Conservation (phyloP, 2,888 invertebrate species). For the Antheraea yamamai region DNA sequence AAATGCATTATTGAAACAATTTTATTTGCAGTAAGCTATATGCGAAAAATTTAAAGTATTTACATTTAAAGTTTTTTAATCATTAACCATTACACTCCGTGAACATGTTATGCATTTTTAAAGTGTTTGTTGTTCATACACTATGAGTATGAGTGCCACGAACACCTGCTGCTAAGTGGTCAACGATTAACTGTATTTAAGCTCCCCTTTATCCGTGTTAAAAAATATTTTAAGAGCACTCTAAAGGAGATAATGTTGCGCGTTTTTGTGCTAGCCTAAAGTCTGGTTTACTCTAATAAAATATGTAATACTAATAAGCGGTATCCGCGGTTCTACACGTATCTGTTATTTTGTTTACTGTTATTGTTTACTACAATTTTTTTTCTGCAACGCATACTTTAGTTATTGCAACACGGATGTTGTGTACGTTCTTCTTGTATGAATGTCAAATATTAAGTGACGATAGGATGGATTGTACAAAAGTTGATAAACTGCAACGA, state of each 20-base stretch:
- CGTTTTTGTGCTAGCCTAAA: background rate
- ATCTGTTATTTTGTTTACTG: too few species aligned
- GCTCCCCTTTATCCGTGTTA: background rate
- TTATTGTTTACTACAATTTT: too few species aligned
- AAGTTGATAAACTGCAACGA: too few species aligned
- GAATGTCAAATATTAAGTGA: too few species aligned
- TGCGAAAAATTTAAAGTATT: too few species aligned
- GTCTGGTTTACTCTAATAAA: background rate
- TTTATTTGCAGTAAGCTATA: too few species aligned
- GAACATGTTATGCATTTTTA: background rate
- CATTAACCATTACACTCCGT: background rate
- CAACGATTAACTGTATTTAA: background rate
- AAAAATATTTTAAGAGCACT: background rate
- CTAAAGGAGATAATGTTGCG: background rate
- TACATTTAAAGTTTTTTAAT: background rate
- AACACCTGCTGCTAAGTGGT: slow-evolving; percentile 5
- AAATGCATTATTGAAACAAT: too few species aligned
- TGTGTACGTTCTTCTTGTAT: too few species aligned
- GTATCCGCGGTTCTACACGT: too few species aligned
- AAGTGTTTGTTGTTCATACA: slow-evolving; percentile 5
- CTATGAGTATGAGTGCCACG: background rate
- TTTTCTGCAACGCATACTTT: too few species aligned
- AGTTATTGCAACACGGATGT: too few species aligned
- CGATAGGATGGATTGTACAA: too few species aligned
- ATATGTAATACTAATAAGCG: background rate